These are phyloP conservation scores for Conchocele bisecta DNA, from an alignment of 2,888 invertebrate genomes.

Conservation along the genomic window DNA sequence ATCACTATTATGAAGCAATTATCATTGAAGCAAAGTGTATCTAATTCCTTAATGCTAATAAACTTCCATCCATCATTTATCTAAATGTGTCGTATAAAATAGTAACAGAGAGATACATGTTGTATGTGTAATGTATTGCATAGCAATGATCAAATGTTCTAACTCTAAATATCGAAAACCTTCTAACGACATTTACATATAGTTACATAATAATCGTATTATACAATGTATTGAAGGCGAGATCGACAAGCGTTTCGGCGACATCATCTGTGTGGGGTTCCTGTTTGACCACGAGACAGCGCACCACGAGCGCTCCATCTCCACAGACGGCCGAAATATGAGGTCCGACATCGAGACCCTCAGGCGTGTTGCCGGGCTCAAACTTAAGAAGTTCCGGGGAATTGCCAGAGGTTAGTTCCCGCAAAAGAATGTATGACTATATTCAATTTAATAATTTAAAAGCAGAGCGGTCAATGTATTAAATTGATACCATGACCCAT, in stretches of 20 bases:
- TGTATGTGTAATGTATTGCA: no score
- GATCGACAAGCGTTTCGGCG: slow-evolving; percentile 62
- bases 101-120: no score
- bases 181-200: not conserved
- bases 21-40: no score
- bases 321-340: slow-evolving; percentile 56
- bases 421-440: not conserved
- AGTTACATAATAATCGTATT: not conserved
- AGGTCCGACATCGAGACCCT: slow-evolving; percentile 61
- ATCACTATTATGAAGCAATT: no score
- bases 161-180: no score
- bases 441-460: no score
- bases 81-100: no score
- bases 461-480: no score
- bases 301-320: slow-evolving; percentile 58
- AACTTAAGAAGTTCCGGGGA: slow-evolving; percentile 46
- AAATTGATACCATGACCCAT: no score
- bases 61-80: no score
- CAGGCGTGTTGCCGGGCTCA: slow-evolving; percentile 53
- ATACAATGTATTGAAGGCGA: slow-evolving; percentile 44
- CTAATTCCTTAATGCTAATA: no score
- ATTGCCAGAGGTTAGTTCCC: slow-evolving; percentile 51
- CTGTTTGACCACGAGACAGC: slow-evolving; percentile 61
- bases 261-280: slow-evolving; percentile 61
- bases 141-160: no score